These are phyloP conservation scores for Polyploca ridens DNA, from an alignment of 2,888 invertebrate species.

Conservation along the genomic window DNA sequence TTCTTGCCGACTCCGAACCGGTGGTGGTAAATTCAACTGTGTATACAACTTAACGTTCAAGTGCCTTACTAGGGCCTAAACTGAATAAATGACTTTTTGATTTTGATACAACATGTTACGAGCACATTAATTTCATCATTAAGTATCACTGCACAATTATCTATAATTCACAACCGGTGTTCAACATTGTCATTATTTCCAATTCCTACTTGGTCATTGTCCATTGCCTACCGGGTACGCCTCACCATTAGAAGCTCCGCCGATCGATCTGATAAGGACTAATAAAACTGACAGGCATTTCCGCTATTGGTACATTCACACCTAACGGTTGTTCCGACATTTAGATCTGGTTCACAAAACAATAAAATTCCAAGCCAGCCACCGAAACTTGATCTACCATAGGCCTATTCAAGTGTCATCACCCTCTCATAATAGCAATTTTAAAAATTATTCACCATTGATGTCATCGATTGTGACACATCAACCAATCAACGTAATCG, in stretches of 20 bases:
- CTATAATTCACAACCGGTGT: not conserved
- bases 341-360: slow-evolving; percentile 78
- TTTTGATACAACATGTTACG: too few species aligned
- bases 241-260: not conserved
- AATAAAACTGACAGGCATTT: slow-evolving; percentile 58
- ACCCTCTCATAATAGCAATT: slow-evolving; percentile 32
- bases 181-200: not conserved
- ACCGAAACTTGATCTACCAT: slow-evolving; percentile 59
- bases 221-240: not conserved
- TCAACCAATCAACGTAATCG: slow-evolving; percentile 43
- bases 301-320: slow-evolving; percentile 70
- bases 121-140: too few species aligned
- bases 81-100: too few species aligned
- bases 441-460: slow-evolving; percentile 13
- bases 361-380: slow-evolving; percentile 70
- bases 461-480: slow-evolving; percentile 28
- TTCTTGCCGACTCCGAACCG: too few species aligned
- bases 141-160: not conserved
- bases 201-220: not conserved
- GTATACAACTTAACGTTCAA: too few species aligned
- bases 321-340: slow-evolving; percentile 73
- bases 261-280: slow-evolving; percentile 43
- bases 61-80: too few species aligned
- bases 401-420: slow-evolving; percentile 56
- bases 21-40: too few species aligned